Evolutionary conservation across 1,140 invertebrate species (phyloP).

Genomic region (Aricia agestis): DNA sequence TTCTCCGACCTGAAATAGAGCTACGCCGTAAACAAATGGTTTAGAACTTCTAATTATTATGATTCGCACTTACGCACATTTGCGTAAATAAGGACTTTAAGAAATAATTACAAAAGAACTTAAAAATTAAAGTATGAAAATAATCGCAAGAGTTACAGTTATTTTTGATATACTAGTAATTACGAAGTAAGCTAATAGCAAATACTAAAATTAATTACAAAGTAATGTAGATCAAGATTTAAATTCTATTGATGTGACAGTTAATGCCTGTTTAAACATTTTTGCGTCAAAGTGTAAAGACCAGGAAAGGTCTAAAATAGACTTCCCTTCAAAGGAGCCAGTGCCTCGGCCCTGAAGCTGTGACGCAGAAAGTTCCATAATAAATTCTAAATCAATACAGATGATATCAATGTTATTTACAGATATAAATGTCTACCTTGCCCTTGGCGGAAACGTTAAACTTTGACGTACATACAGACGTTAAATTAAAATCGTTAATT

Average conservation of each 20-base stretch:
- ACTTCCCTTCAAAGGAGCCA: slow-evolving; percentile 17
- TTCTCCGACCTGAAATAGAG: not conserved
- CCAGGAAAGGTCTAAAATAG: slow-evolving; percentile 17
- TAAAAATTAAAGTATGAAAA: no score
- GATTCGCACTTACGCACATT: no score
- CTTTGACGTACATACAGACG: slow-evolving; percentile 1
- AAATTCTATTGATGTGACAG: not conserved
- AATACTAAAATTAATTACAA: no score
- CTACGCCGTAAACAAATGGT: not conserved
- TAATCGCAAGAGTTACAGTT: no score
- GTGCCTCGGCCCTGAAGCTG: slow-evolving; percentile 11
- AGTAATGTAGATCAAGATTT: no score
- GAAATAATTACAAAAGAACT: no score
- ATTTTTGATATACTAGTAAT: no score
- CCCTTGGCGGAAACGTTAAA: slow-evolving; percentile 4
- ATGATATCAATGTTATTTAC: slow-evolving; percentile 32
- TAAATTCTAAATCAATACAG: slow-evolving; percentile 53
- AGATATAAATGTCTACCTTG: slow-evolving; percentile 13
- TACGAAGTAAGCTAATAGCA: no score
- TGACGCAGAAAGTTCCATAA: slow-evolving; percentile 56
- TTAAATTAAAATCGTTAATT: not conserved
- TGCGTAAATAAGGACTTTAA: no score
- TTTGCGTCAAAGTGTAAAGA: slow-evolving; percentile 8
- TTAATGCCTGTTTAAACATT: not conserved
- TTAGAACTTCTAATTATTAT: no score